A percentile compares a stretch with the other conserved stretches of the same genome.
Conservation (phyloP, 1,140 invertebrate species). For the Saxidomus purpurata region DNA sequence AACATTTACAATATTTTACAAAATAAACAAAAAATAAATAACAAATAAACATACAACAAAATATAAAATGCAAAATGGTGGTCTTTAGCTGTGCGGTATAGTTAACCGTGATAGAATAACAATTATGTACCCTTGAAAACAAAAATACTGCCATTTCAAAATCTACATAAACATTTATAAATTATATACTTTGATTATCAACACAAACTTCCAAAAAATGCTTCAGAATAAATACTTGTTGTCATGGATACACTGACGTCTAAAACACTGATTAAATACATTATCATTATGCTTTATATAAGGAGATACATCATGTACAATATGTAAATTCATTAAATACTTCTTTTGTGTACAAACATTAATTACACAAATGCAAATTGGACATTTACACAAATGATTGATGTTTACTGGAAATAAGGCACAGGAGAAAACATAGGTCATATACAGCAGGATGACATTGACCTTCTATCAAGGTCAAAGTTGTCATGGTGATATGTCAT, state of each 20-base stretch:
- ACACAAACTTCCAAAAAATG: not conserved
- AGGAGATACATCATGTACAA: constrained; percentile 18
- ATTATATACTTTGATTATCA: not conserved
- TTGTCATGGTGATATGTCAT: too few species aligned
- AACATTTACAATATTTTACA: constrained; percentile 21
- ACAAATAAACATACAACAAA: constrained; percentile 35
- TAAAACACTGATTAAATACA: constrained; percentile 21
- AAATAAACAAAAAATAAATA: constrained; percentile 36
- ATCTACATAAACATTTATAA: not conserved
- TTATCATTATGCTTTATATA: constrained; percentile 4
- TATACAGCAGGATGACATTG: not conserved
- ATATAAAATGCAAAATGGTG: constrained; percentile 11
- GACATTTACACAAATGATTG: not conserved
- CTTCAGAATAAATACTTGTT: constrained; percentile 17
- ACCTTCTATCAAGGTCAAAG: too few species aligned
- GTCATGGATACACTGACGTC: constrained; percentile 1
- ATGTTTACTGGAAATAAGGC: not conserved
- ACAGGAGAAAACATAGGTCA: too few species aligned
- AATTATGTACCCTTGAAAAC: not conserved
- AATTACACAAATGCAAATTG: not conserved
- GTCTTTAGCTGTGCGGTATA: not conserved
- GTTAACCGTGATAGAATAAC: constrained; percentile 18
- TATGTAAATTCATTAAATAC: constrained; percentile 1
- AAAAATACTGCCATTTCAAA: constrained; percentile 16
- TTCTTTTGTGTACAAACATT: not conserved